Percentiles rank a stretch among this genome's conserved stretches.
Evolutionary conservation across 2,797 vertebrate species (phyloP).

Genomic region (Karalla daura): DNA sequence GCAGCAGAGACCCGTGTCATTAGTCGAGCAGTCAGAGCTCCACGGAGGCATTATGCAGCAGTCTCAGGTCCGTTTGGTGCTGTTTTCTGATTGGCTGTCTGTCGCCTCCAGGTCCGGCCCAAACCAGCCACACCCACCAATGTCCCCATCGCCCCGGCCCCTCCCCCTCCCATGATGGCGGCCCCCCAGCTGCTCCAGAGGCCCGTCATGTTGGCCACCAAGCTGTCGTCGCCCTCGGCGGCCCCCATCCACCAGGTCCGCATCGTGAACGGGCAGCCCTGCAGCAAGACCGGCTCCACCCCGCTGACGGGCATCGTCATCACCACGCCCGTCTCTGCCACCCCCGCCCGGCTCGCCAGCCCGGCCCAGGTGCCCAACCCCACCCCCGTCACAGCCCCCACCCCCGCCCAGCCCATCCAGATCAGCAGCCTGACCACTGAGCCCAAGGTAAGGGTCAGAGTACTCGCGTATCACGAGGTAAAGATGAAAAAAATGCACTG

Average conservation of each 20-base stretch:
- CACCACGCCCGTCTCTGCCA: conserved; percentile 85
- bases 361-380: conserved; percentile 47
- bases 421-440: conserved; percentile 94
- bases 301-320: conserved; percentile 98
- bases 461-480: conserved; percentile 92
- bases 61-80: neutral
- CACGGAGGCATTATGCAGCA: conserved; percentile 58
- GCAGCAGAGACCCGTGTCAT: neutral
- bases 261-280: conserved; percentile 96
- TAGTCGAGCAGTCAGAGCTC: conserved; percentile 42
- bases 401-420: conserved; percentile 88
- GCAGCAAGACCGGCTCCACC: conserved; percentile 87
- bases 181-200: conserved; percentile 96
- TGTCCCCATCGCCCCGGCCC: conserved; percentile 96
- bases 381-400: conserved; percentile 57
- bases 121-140: conserved; percentile 93
- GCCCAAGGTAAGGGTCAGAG: conserved; percentile 88
- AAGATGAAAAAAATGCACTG: neutral
- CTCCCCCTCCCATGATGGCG: conserved; percentile 97
- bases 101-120: conserved; percentile 89
- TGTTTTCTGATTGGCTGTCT: conserved; percentile 48
- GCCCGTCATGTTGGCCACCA: conserved; percentile 95
- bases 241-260: conserved; percentile 98
- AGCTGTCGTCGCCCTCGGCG: conserved; percentile 90
- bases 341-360: conserved; percentile 83